Evolutionary conservation across 2,888 invertebrate genomes (phyloP), one percentile per base, ranked within the genome.

Genomic region (Volucella bombylans): DNA sequence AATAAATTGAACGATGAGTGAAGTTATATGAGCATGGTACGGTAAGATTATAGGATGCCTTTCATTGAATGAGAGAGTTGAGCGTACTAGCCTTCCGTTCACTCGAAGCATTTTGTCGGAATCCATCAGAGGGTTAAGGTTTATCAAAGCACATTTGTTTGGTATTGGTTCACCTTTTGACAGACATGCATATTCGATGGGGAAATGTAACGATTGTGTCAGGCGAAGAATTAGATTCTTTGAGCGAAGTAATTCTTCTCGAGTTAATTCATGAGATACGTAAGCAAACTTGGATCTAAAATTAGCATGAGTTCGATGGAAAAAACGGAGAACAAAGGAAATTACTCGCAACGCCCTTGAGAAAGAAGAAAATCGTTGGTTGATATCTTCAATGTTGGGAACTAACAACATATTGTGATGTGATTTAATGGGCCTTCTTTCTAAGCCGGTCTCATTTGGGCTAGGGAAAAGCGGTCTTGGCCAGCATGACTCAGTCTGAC

Each of bases 11-110:
- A 72, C 23, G 15, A 61, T 23, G 4, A 61, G 61, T 11, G n/a
- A 18, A n/a, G 61, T n/a, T 2, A 62, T 62, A 11, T 72, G 43
- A 8, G 52, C 50, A 6, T 62, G 1, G 10, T 72, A 62, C 11
- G 72, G 72, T 9, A 72, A 43, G 15, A 62, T 45, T 2, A 72
- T 8, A 1, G 72, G 62, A 11, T 72, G 45, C 12, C 31, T 52
- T 45, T 45, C 45, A 45, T 8, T 23, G 18, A 23, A 23, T 23
- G 71, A 12, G 4, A 71, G 52, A 31, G 23, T 72, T 8, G 72
- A 62, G 6, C 4, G 45, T 2, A 14, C 18, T 1, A 62, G 72
- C n/a, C 72, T 52, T 4, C 72, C 62, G 54, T 54, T 45, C 8
- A 57, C 47, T 0, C 69, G 47, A 38, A 69, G 23, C 1, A 69